Conservation (phyloP, 1,140 invertebrate species). For the Stegodyphus mimosarum region DNA sequence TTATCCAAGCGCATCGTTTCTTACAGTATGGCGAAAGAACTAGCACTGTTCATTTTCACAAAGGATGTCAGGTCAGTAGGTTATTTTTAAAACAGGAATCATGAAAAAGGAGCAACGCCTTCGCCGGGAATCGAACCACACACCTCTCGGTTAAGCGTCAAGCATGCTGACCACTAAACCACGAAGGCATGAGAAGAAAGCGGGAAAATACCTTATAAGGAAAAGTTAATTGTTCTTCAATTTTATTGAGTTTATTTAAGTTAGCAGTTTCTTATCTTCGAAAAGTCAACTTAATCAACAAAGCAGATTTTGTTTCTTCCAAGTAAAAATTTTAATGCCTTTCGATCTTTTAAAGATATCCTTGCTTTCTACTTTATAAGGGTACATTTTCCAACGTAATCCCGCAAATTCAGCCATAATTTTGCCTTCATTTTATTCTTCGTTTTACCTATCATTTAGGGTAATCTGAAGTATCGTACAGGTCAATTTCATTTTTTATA, state of each 20-base stretch:
- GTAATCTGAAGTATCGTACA: constrained; percentile 21
- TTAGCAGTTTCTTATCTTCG: background rate
- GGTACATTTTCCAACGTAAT: too few species aligned
- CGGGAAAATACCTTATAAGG: too few species aligned
- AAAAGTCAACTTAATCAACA: constrained; percentile 21
- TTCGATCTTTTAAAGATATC: constrained; percentile 26
- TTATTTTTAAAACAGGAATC: too few species aligned
- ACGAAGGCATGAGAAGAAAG: too few species aligned
- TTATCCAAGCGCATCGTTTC: constrained; percentile 1
- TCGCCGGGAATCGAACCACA: too few species aligned
- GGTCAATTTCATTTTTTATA: background rate
- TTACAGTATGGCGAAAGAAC: background rate
- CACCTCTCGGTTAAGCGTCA: too few species aligned
- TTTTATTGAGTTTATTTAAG: background rate
- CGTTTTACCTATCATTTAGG: constrained; percentile 32
- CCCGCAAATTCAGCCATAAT: too few species aligned
- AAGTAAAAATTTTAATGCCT: constrained; percentile 6
- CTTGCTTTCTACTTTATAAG: background rate
- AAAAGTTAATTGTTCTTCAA: background rate
- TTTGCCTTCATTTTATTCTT: constrained; percentile 10
- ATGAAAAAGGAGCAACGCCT: too few species aligned
- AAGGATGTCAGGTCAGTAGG: too few species aligned
- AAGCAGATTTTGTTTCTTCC: background rate
- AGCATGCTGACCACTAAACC: too few species aligned
- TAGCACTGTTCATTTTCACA: background rate